These are phyloP conservation scores for Drosophila tripunctata DNA, from an alignment of 2,888 invertebrate genomes.

Conservation along the genomic window DNA sequence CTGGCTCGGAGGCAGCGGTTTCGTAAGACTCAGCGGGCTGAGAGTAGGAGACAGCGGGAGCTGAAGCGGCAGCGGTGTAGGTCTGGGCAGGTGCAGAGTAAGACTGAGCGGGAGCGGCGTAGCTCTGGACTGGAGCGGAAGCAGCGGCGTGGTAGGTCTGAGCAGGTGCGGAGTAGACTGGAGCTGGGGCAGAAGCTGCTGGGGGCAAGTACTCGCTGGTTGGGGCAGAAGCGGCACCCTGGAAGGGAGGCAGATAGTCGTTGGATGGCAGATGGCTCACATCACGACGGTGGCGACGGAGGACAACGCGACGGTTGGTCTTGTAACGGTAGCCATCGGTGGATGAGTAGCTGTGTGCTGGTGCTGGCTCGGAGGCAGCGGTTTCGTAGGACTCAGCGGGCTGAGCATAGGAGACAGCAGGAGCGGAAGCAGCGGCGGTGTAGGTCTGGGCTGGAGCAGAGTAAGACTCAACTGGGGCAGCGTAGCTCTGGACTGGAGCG, in stretches of 20 bases:
- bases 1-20: slow-evolving; percentile 50
- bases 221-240: slow-evolving; percentile 62
- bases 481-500: slow-evolving; percentile 42
- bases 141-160: slow-evolving; percentile 46
- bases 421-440: slow-evolving; percentile 43
- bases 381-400: slow-evolving; percentile 64
- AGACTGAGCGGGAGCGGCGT: slow-evolving; percentile 43
- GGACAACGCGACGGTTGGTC: slow-evolving; percentile 68
- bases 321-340: slow-evolving; percentile 81
- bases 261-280: slow-evolving; percentile 74
- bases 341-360: slow-evolving; percentile 52
- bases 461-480: slow-evolving; percentile 12
- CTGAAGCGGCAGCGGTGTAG: slow-evolving; percentile 48
- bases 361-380: slow-evolving; percentile 67
- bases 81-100: slow-evolving; percentile 45
- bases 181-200: slow-evolving; percentile 55
- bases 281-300: slow-evolving; percentile 80
- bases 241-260: slow-evolving; percentile 78
- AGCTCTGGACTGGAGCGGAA: slow-evolving; percentile 46
- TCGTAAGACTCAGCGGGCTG: slow-evolving; percentile 49
- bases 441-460: slow-evolving; percentile 42
- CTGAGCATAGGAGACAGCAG: slow-evolving; percentile 40
- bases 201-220: slow-evolving; percentile 70
- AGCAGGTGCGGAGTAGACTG: slow-evolving; percentile 59
- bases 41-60: slow-evolving; percentile 41